Evolutionary conservation across 2,797 vertebrate species (phyloP), one percentile per base, ranked within the genome.

Genomic region (Centropyge bicolor): DNA sequence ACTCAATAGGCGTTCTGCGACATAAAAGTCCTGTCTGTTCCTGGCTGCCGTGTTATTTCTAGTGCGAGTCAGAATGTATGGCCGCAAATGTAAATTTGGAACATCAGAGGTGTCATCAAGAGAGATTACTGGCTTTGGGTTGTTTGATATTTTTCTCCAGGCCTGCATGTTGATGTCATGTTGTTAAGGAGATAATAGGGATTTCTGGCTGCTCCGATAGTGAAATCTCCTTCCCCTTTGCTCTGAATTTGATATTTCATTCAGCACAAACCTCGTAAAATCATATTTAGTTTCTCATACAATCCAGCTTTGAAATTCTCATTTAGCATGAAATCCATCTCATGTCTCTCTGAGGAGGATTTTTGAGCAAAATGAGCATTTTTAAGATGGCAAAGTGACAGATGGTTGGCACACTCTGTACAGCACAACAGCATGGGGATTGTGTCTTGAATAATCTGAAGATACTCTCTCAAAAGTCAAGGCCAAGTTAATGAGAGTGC

Each of bases 291-390:
- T 74, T 79, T 62, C 54, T 67, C 43, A 66, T 64, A 24, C 56
- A 61, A n/a, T 80, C 64, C 60, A 55, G 45, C 38, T 72, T 75
- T 83, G 60, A 59, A 59, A 73, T 78, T 76, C 82, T 54, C 8
- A 74, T 76, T 70, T 71, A 74, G 27, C 31, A 62, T 43, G 60
- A 61, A 35, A 70, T 86, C 70, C 56, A 64, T 65, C 36, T 71
- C 3, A 5, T 38, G 43, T 63, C 62, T 63, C 62, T 36, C 70
- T 62, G 70, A 51, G 69, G 68, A 45, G 52, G 19, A 27, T 66
- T 57, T 72, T 60, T 59, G 43, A 35, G 36, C 41, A 64, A 48
- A 70, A 38, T 5, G 22, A 48, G 12, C 52, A 31, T n/a, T 41
- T 41, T 57, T 22, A 40, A 51, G 46, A 48, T 49, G 35, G 8